phyloP scores from a whole-genome alignment of 2,113 vertebrate genomes.

The Istiophorus platypterus region DNA sequence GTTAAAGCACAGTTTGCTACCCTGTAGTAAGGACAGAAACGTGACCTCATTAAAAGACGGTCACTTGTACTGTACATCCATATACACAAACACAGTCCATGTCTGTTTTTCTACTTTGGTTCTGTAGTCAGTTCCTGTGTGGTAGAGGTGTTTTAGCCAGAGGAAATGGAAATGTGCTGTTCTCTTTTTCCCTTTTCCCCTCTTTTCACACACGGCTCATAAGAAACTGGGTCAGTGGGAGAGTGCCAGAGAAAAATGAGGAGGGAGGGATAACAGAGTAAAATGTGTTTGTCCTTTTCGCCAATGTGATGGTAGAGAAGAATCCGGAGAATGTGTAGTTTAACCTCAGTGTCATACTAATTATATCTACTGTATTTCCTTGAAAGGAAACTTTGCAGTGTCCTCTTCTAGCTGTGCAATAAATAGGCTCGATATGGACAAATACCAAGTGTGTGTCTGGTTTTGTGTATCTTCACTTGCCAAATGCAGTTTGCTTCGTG shows the following conservation, averaged over 20 bases:
- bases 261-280: slow-evolving; percentile 7
- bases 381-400: slow-evolving; percentile 55
- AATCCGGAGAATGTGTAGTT: slow-evolving; percentile 70
- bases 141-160: slow-evolving; percentile 60
- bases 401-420: slow-evolving; percentile 22
- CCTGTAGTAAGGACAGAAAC: neutral
- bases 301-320: slow-evolving; percentile 54
- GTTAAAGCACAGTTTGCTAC: neutral
- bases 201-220: slow-evolving; percentile 59
- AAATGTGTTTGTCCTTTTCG: slow-evolving; percentile 60
- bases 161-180: slow-evolving; percentile 74
- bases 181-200: slow-evolving; percentile 56
- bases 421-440: slow-evolving; percentile 68
- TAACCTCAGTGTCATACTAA: slow-evolving; percentile 48
- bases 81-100: neutral
- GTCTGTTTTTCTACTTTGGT: slow-evolving; percentile 39
- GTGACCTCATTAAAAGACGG: neutral
- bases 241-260: slow-evolving; percentile 36
- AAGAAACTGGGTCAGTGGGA: slow-evolving; percentile 79
- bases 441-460: slow-evolving; percentile 45
- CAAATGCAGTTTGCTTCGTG: slow-evolving; percentile 28
- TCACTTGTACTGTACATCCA: neutral
- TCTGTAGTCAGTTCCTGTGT: slow-evolving; percentile 54
- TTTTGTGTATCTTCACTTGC: slow-evolving; percentile 43
- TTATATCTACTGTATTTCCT: slow-evolving; percentile 57